Evolutionary conservation across 2,888 invertebrate species (phyloP), one percentile per base, ranked within the genome.

Genomic region (Lasioglossum figueresi): DNA sequence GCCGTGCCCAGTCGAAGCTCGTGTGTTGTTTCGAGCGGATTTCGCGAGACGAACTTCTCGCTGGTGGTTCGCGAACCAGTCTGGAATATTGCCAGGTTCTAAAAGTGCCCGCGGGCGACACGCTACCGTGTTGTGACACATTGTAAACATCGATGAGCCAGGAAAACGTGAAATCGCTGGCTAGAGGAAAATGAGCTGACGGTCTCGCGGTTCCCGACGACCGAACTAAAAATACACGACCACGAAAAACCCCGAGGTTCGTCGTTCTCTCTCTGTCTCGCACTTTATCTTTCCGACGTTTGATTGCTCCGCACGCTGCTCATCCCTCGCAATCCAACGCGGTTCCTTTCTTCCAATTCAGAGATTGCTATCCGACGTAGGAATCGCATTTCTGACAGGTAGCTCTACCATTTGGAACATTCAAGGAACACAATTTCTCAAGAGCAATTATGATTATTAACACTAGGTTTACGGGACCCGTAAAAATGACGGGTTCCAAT

Each of bases 141-240:
- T 91, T 88, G 91, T 90, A 90, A 90, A 91, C 86, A 91, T 87
- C 88, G 87, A 91, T 89, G 89, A 88, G 88, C 81, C 85, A 37
- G 83, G 48, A 74, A 79, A 83, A 87, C 73, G 85, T 73, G 81
- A 91, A 88, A 89, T 88, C 78, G 68, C 72, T 82, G 37, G 71
- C 37, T 27, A 19, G 71, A 75, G 43, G 78, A 78, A 79, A 88
- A 86, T 79, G 78, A 83, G 68, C 48, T 48, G 76, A 73, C 34
- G 68, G 72, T 86, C 83, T 85, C 86, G 89, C 82, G 82, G 48
- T 80, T 77, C 83, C 37, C 84, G 76, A 78, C 71, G 48, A 75
- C 27, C 56, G 73, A 66, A 70, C 84, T 76, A 71, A 83, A 87
- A 89, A 88, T 88, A 88, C 40, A 71, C 59, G 6, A 16, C 31